These are phyloP conservation scores for Apotomis betuletana DNA, from an alignment of 2,888 invertebrate genomes.

Conservation along the genomic window DNA sequence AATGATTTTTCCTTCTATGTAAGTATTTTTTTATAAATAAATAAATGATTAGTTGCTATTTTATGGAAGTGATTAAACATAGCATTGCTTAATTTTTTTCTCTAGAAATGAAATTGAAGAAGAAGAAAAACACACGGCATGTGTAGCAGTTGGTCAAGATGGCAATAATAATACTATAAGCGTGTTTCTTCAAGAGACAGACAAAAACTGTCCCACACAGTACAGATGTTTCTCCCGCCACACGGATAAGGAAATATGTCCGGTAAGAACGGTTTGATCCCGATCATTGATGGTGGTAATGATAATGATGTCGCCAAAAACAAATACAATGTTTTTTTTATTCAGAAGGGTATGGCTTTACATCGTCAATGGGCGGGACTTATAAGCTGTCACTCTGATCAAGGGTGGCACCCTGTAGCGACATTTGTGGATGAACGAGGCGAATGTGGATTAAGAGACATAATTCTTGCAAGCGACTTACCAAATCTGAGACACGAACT, in stretches of 20 bases:
- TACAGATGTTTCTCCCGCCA: constrained; percentile 82
- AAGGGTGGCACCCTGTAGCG: constrained; percentile 89
- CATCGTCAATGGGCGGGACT: constrained; percentile 85
- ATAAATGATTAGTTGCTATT: too few relatives aligned
- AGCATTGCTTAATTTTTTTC: neutral
- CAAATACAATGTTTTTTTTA: neutral
- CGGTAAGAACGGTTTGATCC: constrained; percentile 57
- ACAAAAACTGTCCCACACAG: constrained; percentile 77
- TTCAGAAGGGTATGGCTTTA: constrained; percentile 51
- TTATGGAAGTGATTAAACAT: neutral
- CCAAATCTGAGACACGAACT: constrained; percentile 81
- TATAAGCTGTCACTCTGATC: constrained; percentile 85
- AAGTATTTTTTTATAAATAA: constrained; percentile 51
- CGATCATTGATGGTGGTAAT: too few relatives aligned
- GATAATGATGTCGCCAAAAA: too few relatives aligned
- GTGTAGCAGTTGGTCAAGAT: constrained; percentile 85
- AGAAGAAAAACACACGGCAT: constrained; percentile 72
- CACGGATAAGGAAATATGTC: constrained; percentile 62
- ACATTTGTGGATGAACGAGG: constrained; percentile 85
- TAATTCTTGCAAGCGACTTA: constrained; percentile 78
- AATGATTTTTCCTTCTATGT: constrained; percentile 81
- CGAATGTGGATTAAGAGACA: constrained; percentile 79
- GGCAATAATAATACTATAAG: constrained; percentile 77
- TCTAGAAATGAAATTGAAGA: constrained; percentile 57
- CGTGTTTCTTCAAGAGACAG: constrained; percentile 75